Base-by-base conservation (phyloP, 2,797 vertebrate species). In the Eulemur albifrons region DNA sequence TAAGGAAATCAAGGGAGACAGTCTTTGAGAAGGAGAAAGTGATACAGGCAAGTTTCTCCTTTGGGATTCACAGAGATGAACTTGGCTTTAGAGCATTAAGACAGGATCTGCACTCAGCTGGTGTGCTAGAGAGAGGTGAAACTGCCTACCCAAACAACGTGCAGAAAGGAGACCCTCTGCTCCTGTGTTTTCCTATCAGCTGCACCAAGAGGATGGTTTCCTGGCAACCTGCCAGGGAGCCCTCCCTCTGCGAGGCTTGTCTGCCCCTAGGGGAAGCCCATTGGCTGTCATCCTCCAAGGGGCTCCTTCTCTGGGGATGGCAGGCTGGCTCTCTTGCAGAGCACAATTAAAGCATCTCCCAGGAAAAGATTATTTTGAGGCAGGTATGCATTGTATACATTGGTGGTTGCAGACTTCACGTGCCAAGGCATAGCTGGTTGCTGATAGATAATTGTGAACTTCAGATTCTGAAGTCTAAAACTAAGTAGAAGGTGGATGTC, bases 201-300 rank as follows among this genome's bases (percentile, higher is more conserved):
- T 69, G 76, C 88, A 32, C 75, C 9, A 15, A 88, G 77, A 89
- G 72, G 3, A 69, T 92, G 38, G 73, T 96, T 97, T 96, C 97
- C 97, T 96, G 92, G 97, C 97, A 98, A 96, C 94, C 38, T 67
- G 90, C 93, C 93, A 75, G 27, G 5, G 27, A 35, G 48, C 43
- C 57, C 77, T 86, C 82, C 4, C 75, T 77, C 84, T 12, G 38
- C 4, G 1, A 93, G 92, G 61, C 20, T 38, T 11, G 0, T 75
- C 32, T 23, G 95, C 98, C 98, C 98, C 98, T 97, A 98, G 98
- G 96, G 98, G 98, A 98, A 98, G 98, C 98, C 95, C 98, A 93
- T 94, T 2, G 45, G 97, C 98, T 97, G 96, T 45, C 93, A 96
- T 94, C 97, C 93, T 93, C 96, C 84, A 15, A 83, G 92, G 80